These are phyloP conservation scores for Galbula dea DNA, from an alignment of 2,113 vertebrate genomes.

Conservation along the genomic window DNA sequence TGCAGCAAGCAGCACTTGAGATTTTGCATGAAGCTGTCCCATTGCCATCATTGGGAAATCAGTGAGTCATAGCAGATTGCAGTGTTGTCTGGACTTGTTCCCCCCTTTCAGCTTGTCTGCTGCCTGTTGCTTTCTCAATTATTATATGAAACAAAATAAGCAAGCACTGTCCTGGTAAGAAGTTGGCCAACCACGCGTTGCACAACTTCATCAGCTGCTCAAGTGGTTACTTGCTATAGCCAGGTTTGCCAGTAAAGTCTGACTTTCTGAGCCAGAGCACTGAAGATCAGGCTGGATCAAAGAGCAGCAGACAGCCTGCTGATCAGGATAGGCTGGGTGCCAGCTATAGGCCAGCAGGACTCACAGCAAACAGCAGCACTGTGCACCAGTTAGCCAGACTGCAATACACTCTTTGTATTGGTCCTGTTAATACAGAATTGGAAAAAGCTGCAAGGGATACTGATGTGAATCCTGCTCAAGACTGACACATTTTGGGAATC, in stretches of 20 bases:
- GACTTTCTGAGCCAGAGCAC: background rate
- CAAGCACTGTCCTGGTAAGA: background rate
- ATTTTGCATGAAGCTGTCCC: background rate
- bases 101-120: background rate
- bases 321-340: background rate
- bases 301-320: background rate
- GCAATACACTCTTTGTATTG: background rate
- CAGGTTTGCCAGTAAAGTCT: background rate
- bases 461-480: background rate
- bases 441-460: background rate
- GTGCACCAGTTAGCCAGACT: background rate
- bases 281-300: background rate
- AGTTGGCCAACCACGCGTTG: background rate
- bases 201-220: constrained; percentile 1
- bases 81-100: background rate
- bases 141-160: background rate
- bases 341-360: background rate
- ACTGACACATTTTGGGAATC: background rate
- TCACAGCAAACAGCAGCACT: background rate
- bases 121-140: background rate
- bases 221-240: background rate
- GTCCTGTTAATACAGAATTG: background rate
- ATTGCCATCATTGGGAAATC: background rate
- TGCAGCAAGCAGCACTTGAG: background rate
- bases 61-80: background rate